A percentile compares a stretch with the other conserved stretches of the same genome.
These are phyloP conservation scores for Heterodera schachtii DNA, from an alignment of 1,140 invertebrate genomes.

Conservation along the genomic window DNA sequence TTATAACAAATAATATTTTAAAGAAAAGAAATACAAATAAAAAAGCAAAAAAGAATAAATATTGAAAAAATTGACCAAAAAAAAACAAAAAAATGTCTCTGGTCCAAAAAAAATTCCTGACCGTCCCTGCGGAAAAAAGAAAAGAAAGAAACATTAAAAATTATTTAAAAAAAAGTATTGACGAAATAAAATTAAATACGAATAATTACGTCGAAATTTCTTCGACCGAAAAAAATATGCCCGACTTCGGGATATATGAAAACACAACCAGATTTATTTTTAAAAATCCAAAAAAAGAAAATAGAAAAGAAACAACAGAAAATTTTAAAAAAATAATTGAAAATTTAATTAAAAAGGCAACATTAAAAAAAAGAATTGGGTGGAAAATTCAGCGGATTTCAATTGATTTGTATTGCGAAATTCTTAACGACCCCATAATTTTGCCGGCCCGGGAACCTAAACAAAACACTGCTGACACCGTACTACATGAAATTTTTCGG, in stretches of 20 bases:
- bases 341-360: not conserved
- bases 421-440: not conserved
- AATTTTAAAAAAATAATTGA: not conserved
- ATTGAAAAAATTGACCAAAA: too few relatives aligned
- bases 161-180: not conserved
- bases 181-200: not conserved
- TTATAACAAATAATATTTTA: too few relatives aligned
- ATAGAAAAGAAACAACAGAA: not conserved
- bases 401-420: not conserved
- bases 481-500: not conserved
- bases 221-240: not conserved
- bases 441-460: not conserved
- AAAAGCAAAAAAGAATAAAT: too few relatives aligned
- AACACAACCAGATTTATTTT: not conserved
- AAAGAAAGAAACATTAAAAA: not conserved
- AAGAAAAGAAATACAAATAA: too few relatives aligned
- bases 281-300: not conserved
- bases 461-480: not conserved
- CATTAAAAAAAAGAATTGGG: not conserved
- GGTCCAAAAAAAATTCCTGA: not conserved
- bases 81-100: too few relatives aligned
- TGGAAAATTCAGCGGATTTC: not conserved
- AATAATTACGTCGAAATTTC: not conserved
- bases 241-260: not conserved
- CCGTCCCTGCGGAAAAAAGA: not conserved